These are phyloP conservation scores for Cryptomyrus ogoouensis DNA, from an alignment of 2,113 vertebrate genomes.

Conservation along the genomic window DNA sequence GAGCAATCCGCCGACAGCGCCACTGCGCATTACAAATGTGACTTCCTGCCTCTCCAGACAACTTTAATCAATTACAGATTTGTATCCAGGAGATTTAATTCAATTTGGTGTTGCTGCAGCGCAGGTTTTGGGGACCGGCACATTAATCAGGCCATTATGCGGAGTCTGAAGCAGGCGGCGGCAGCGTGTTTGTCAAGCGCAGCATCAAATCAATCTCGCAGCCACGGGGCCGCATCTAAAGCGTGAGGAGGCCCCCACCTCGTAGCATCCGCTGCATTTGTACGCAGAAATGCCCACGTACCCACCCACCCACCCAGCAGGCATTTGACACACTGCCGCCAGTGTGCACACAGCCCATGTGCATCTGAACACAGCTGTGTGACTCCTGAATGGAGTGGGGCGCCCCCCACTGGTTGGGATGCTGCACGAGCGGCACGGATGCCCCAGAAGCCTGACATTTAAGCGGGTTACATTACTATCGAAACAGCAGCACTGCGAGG, in stretches of 20 bases:
- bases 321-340: neutral
- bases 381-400: neutral
- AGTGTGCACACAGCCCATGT: neutral
- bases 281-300: constrained; percentile 21
- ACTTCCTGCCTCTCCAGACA: constrained; percentile 40
- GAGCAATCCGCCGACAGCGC: constrained; percentile 11
- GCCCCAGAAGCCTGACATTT: neutral
- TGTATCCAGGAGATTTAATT: constrained; percentile 64
- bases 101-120: constrained; percentile 53
- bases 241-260: constrained; percentile 33
- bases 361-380: neutral
- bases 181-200: constrained; percentile 44
- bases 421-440: neutral
- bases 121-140: constrained; percentile 47
- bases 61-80: constrained; percentile 61
- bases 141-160: constrained; percentile 64
- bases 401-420: neutral
- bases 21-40: constrained; percentile 47
- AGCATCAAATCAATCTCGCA: constrained; percentile 57
- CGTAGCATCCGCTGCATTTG: constrained; percentile 25
- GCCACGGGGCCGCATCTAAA: constrained; percentile 34
- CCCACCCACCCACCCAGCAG: neutral
- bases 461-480: neutral
- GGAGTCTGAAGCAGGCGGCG: constrained; percentile 48
- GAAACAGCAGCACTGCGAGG: neutral